phyloP scores from a whole-genome alignment of 2,113 vertebrate species.

The Indicator maculatus region DNA sequence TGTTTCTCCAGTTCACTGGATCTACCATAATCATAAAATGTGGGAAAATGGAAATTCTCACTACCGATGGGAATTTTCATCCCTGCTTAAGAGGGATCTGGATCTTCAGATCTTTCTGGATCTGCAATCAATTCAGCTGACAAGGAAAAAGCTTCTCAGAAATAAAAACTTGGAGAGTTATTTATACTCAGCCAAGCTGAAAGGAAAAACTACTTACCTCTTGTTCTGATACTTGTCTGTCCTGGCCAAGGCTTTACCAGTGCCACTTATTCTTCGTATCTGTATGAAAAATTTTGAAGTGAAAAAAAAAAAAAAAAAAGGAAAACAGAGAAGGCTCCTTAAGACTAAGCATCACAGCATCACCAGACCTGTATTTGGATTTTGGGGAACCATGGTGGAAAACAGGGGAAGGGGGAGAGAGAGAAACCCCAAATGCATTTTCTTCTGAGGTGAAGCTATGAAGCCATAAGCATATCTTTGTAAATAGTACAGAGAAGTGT shows the following conservation, averaged over 20 bases:
- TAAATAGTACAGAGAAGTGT: background rate
- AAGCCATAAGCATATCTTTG: background rate
- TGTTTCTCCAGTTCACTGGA: background rate
- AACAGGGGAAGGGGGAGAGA: accelerated
- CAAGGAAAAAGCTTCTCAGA: background rate
- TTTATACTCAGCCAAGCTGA: background rate
- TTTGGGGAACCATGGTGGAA: background rate
- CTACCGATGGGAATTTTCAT: background rate
- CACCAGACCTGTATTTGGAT: background rate
- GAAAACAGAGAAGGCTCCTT: background rate
- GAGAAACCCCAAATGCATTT: background rate
- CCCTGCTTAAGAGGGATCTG: background rate
- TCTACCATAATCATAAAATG: background rate
- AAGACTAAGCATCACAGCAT: background rate
- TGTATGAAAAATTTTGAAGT: slow-evolving; percentile 59
- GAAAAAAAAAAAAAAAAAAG: slow-evolving; percentile 5
- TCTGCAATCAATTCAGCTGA: background rate
- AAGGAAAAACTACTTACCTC: slow-evolving; percentile 79
- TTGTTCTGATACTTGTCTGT: slow-evolving; percentile 96
- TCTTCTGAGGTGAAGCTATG: background rate
- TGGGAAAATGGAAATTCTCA: background rate
- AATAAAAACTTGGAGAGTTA: background rate
- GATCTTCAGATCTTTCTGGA: background rate
- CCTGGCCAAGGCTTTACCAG: slow-evolving; percentile 92
- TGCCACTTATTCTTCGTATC: slow-evolving; percentile 94